Percentiles rank a stretch among this genome's conserved stretches.
Conservation (phyloP, 2,113 vertebrate genomes). For the Pipra filicauda region DNA sequence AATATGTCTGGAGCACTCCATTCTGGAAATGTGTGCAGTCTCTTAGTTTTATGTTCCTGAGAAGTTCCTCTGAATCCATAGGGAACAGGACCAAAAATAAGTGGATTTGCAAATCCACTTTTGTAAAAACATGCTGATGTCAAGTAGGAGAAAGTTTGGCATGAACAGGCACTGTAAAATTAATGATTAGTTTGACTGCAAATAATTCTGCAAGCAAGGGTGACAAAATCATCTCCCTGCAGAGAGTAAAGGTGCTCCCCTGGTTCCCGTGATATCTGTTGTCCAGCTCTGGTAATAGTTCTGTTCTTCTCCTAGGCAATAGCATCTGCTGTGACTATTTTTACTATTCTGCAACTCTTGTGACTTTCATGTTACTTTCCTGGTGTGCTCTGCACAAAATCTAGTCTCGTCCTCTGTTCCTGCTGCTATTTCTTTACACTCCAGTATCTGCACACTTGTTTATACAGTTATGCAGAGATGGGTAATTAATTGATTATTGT, state of each 20-base stretch:
- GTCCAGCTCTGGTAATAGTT: not conserved
- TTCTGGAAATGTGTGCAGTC: not conserved
- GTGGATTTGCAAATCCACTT: not conserved
- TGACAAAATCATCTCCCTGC: not conserved
- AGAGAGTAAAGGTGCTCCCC: not conserved
- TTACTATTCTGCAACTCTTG: not conserved
- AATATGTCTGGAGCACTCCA: not conserved
- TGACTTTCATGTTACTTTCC: not conserved
- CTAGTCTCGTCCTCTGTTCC: not conserved
- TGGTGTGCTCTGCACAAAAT: not conserved
- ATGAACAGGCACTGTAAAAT: not conserved
- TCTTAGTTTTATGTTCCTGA: not conserved
- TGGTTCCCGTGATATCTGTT: not conserved
- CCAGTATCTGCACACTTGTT: not conserved
- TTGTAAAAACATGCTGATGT: not conserved
- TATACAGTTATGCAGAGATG: not conserved
- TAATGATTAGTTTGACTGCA: not conserved
- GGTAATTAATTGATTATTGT: not conserved
- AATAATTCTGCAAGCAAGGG: not conserved
- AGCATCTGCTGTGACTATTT: not conserved
- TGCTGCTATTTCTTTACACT: not conserved
- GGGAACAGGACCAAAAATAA: not conserved
- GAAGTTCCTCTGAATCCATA: not conserved
- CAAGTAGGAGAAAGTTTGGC: not conserved
- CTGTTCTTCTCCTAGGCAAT: not conserved